Evolutionary conservation across 92 coral and sea anemone species (phyloP).

Genomic region (Chrysogorgia sp.): DNA sequence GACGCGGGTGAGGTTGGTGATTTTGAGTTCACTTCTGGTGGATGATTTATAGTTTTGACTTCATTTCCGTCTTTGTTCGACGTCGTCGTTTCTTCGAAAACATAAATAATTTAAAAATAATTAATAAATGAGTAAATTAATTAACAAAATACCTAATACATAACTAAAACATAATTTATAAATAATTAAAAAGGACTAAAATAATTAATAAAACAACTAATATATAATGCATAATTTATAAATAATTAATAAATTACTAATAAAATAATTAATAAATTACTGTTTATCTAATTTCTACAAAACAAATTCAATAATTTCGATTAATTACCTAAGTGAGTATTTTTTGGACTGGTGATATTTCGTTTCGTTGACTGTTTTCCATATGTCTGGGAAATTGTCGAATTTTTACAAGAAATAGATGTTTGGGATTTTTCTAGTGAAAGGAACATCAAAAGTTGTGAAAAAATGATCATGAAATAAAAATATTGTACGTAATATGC

Average conservation of each 20-base stretch:
- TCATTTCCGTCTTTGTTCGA: not conserved
- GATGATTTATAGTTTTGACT: constrained; percentile 12
- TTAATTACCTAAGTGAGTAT: not conserved
- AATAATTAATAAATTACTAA: too few species aligned
- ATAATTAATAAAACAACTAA: too few species aligned
- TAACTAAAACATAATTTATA: too few species aligned
- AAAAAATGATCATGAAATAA: not conserved
- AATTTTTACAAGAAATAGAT: constrained; percentile 22
- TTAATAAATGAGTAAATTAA: too few species aligned
- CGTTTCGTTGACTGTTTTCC: constrained; percentile 27
- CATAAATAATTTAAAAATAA: too few species aligned
- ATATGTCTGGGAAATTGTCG: constrained; percentile 3
- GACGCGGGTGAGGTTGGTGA: constrained; percentile 1
- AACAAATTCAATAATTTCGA: not conserved
- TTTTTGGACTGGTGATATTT: constrained; percentile 3
- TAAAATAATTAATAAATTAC: too few species aligned
- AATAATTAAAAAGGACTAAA: too few species aligned
- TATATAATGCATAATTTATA: too few species aligned
- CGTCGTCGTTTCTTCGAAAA: not conserved
- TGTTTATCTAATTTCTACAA: not conserved
- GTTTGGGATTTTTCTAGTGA: constrained; percentile 6
- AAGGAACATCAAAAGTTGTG: not conserved
- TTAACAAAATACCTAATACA: too few species aligned
- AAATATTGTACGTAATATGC: not conserved
- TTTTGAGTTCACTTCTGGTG: constrained; percentile 4